Evolutionary conservation across 2,113 vertebrate genomes (phyloP), one percentile per base, ranked within the genome.

Genomic region (Bos javanicus): DNA sequence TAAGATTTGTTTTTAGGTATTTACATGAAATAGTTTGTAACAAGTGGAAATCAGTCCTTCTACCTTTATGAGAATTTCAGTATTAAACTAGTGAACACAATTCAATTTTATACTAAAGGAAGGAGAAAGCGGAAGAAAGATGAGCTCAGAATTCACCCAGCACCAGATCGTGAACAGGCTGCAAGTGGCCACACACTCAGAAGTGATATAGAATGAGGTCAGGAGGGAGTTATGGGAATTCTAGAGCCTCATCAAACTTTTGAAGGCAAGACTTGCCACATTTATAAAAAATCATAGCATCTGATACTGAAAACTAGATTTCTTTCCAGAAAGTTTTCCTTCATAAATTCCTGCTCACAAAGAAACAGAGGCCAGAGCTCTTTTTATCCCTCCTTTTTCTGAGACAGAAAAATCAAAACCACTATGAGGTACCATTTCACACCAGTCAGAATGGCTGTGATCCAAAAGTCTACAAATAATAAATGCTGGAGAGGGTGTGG

Each of bases 271-370:
- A 71, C 11, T 52, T 67, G 2, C 19, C n/a, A 71, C 23, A 5
- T 23, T 84, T 67, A 78, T 12, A 50, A 88, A 94, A 74, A 62
- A 48, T 28, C 6, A 1, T 23, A 71, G 6, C 30, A 39, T 54
- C 30, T 4, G 26, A 28, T 59, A 76, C 17, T 43, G 30, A 82
- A 83, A 91, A 56, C 48, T 62, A 33, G 9, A 15, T 74, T 33
- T 95, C 54, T 54, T 81, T 56, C 67, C 80, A 60, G 52, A 30
- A 93, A 36, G 25, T 76, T 91, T 43, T 36, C 74, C 81, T 64
- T 96, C 26, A 83, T 33, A 87, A 88, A 90, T 78, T 78, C 62
- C 91, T 87, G 82, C 33, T 91, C 57, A 85, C 48, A 94, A 54
- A 39, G 67, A 78, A 52, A 39, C 36, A 48, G 60, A 84, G 7